Evolutionary conservation across 2,888 invertebrate species (phyloP), one percentile per base, ranked within the genome.

Genomic region (Neuroscelio doddi): DNA sequence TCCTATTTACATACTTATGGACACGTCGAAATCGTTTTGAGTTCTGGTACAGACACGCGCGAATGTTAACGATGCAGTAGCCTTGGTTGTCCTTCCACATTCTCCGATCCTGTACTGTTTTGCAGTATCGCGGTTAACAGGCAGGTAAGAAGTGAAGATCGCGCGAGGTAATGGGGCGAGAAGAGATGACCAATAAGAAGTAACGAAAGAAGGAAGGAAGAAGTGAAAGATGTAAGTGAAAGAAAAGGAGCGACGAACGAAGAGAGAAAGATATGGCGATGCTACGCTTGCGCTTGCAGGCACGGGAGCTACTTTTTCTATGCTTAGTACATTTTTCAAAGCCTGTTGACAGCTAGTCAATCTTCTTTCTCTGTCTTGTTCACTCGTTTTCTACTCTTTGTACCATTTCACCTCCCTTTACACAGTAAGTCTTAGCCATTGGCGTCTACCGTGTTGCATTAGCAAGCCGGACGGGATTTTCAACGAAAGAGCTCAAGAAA

Each of bases 271-370:
- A 44, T 67, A 59, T 70, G 69, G 74, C 63, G 72, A 44, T 15
- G 27, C 14, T 29, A 27, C 74, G 77, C 17, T 38, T 7, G 73
- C 76, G 80, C 79, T 80, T 67, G 69, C 70, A 74, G 79, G 68
- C 69, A 75, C 75, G 72, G 71, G 70, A 71, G 73, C 76, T 69
- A 73, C 79, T 80, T 80, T 80, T 80, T 80, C 79, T 77, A 65
- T 68, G 72, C 77, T 80, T 80, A 74, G 78, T 78, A 80, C 80
- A 80, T 80, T 80, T 80, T 80, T 80, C 80, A 80, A 78, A 79
- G 75, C 72, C 70, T 64, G 78, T 73, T 78, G 80, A 80, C 80
- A 78, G 80, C 78, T 78, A 79, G 76, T 71, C 72, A 70, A 66
- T 64, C 68, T 71, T 72, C 65, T 56, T 71, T 63, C 66, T 52